Evolutionary conservation across 2,797 vertebrate species (phyloP).

Genomic region (Acanthornis magna): DNA sequence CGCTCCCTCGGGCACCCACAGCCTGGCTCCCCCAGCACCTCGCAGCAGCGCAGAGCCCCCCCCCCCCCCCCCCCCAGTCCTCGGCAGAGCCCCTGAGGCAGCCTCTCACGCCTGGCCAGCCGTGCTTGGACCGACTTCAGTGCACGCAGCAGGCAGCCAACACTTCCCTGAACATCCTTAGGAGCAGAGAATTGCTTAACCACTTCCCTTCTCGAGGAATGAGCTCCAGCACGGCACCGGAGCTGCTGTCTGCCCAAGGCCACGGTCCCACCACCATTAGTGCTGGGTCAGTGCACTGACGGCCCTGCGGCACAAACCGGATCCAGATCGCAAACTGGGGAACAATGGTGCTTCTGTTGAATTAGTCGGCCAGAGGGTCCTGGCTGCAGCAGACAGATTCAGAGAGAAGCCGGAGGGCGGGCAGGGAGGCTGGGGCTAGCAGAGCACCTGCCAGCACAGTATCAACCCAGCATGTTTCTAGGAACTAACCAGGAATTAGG

Average conservation of each 20-base stretch:
- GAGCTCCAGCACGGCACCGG: rapidly evolving
- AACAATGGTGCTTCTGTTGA: background rate
- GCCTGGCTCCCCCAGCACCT: background rate
- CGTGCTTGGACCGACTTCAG: background rate
- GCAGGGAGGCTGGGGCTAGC: background rate
- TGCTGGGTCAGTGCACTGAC: background rate
- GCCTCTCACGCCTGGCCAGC: background rate
- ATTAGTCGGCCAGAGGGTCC: background rate
- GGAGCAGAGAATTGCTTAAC: background rate
- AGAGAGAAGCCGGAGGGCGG: background rate
- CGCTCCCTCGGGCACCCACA: rapidly evolving
- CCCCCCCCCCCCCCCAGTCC: background rate
- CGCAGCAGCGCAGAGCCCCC: background rate
- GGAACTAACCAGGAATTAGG: background rate
- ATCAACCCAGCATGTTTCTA: background rate
- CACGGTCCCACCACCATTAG: background rate
- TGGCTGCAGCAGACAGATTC: background rate
- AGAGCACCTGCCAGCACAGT: background rate
- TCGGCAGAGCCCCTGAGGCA: background rate
- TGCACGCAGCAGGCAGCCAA: background rate
- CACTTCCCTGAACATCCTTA: background rate
- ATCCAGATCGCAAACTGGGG: rapidly evolving
- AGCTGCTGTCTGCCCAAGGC: background rate
- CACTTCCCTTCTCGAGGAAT: background rate
- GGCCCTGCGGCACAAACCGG: background rate